phyloP scores from a whole-genome alignment of 2,113 vertebrate species.

The Empidonax alnorum region DNA sequence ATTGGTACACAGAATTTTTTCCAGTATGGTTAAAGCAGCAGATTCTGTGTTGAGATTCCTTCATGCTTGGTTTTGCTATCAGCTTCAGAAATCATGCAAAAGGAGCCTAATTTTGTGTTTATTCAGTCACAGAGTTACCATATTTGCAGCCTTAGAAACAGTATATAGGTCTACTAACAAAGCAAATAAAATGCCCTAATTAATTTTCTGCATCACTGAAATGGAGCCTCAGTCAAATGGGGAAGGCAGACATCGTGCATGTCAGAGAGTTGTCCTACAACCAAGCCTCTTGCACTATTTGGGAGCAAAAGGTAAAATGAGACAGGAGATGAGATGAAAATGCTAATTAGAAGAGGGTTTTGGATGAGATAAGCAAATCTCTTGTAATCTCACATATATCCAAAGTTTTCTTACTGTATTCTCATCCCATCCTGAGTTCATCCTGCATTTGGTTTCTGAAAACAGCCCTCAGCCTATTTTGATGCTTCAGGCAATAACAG shows the following conservation, averaged over 20 bases:
- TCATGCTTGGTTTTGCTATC: neutral
- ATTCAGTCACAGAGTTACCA: neutral
- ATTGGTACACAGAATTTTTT: constrained; percentile 2
- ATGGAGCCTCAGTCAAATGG: neutral
- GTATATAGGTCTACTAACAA: neutral
- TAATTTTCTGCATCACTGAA: constrained; percentile 63
- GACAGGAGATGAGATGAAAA: neutral
- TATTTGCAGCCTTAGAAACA: neutral
- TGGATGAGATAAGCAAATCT: neutral
- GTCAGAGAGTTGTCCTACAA: neutral
- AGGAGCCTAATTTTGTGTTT: constrained; percentile 7
- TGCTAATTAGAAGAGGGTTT: neutral
- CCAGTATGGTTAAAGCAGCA: neutral
- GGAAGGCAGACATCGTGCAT: neutral
- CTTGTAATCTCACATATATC: neutral
- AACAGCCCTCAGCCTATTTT: neutral
- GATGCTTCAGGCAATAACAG: neutral
- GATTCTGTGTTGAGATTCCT: neutral
- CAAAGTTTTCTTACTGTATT: neutral
- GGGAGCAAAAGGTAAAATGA: constrained; percentile 43
- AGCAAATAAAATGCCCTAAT: constrained; percentile 49
- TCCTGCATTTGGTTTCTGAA: neutral
- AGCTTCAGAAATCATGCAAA: neutral
- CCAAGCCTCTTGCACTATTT: neutral
- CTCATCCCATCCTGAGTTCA: neutral